Conservation (phyloP, 1,140 invertebrate species). For the Drosophila nigromelanica region DNA sequence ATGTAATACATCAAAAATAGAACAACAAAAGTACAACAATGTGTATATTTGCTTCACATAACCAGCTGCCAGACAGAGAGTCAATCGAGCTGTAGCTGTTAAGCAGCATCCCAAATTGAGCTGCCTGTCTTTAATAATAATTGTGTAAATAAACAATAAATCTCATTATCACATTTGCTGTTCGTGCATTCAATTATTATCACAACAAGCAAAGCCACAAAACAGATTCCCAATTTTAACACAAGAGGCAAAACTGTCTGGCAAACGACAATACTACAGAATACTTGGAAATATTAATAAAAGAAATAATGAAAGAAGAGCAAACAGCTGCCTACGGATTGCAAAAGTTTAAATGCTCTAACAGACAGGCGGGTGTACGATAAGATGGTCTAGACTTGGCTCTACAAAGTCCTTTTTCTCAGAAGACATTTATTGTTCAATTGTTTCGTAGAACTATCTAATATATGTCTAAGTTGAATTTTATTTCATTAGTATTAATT, state of each 20-base stretch:
- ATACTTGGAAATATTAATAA: conserved; percentile 9
- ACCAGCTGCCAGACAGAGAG: conserved; percentile 29
- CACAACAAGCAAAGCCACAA: conserved; percentile 32
- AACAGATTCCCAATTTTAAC: not conserved
- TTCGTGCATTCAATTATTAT: conserved; percentile 78
- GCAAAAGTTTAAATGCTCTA: too few species aligned
- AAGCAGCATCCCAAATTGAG: conserved; percentile 22
- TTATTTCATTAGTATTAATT: too few species aligned
- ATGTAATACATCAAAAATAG: conserved; percentile 26
- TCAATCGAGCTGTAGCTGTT: not conserved
- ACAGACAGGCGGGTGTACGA: too few species aligned
- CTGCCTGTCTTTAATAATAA: conserved; percentile 43
- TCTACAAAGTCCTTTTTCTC: too few species aligned
- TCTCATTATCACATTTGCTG: conserved; percentile 71
- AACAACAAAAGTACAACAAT: not conserved
- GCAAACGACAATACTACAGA: conserved; percentile 6
- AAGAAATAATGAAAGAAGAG: not conserved
- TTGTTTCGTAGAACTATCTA: too few species aligned
- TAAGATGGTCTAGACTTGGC: too few species aligned
- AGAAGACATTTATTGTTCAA: too few species aligned
- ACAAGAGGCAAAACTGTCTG: conserved; percentile 27
- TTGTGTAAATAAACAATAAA: conserved; percentile 78
- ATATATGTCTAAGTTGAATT: too few species aligned
- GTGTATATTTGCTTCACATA: conserved; percentile 8
- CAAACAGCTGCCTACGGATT: too few species aligned